Conservation (phyloP, 2,113 vertebrate genomes). For the Calypte anna region DNA sequence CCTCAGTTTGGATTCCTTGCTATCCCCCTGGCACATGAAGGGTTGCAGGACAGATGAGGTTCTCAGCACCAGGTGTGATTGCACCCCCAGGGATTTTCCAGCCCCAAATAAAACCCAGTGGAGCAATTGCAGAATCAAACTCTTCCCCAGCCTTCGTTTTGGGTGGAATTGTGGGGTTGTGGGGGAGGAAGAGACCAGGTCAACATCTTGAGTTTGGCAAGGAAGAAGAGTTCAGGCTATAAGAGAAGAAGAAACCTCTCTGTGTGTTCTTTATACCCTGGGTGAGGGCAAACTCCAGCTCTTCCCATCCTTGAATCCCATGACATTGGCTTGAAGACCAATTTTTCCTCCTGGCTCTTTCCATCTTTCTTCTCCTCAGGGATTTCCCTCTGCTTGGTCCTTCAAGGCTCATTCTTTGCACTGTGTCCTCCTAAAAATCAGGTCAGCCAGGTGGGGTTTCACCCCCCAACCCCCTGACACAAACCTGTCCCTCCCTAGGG, state of each 20-base stretch:
- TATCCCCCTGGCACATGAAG: not conserved
- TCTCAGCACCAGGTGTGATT: not conserved
- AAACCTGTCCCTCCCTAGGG: not conserved
- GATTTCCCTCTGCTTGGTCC: not conserved
- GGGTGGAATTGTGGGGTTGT: too few relatives aligned
- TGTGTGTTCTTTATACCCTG: too few relatives aligned
- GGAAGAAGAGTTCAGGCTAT: not conserved
- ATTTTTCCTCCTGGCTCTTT: not conserved
- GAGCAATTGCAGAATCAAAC: not conserved
- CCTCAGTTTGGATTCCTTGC: not conserved
- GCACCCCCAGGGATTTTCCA: not conserved
- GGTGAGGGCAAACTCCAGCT: not conserved
- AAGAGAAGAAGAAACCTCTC: not conserved
- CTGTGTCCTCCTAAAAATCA: not conserved
- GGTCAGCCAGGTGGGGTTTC: not conserved
- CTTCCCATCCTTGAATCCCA: not conserved
- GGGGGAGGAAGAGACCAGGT: not conserved
- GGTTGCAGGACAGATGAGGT: not conserved
- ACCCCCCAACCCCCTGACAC: not conserved
- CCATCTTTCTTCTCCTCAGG: not conserved
- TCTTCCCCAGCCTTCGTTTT: not conserved
- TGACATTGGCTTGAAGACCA: rapidly evolving
- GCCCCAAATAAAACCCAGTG: not conserved
- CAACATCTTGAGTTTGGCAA: not conserved
- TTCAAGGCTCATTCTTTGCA: not conserved